Evolutionary conservation across 1,140 invertebrate genomes (phyloP), one percentile per base, ranked within the genome.

Genomic region (Drosophila obscura): DNA sequence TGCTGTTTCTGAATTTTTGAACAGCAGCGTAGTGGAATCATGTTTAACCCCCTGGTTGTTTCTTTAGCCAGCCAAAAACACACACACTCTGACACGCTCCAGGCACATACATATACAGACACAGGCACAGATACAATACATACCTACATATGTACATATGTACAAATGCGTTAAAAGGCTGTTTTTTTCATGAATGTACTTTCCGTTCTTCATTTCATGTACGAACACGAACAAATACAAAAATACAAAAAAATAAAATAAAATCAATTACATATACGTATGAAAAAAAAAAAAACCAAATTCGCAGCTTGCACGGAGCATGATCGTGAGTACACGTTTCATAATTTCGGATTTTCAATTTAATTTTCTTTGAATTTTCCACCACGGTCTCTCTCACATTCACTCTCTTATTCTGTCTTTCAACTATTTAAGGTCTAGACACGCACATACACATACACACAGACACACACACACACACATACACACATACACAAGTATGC

Each of bases 281-380:
- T 62, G 41, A 41, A 52, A 63, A 41, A 62, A 49, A 76, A 61
- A 62, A 62, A 66, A 65, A 80, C 19, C 19, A 74, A 88, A 88
- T 69, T 91, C 77, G 93, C 94, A 96, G 95, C 95, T 96, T 95
- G 95, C 95, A 95, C 94, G 95, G 94, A 95, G 94, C 94, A 95
- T 96, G 95, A 95, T 95, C 94, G 95, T 96, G 94, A 96, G 95
- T 96, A 95, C 93, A 91, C 90, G 80, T 91, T 90, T 88, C 85
- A 79, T 83, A 80, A 83, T 80, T 88, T 88, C 61, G 50, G 55
- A 80, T 45, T 65, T 85, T 85, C 68, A 48, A 75, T 80, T 74
- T 44, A 73, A 75, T 83, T 83, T 83, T 59, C 28, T 67, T 51
- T 59, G 28, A 43, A 22, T 49, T 50, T 55, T 55, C 46, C 50